Percentiles rank a stretch among this genome's conserved stretches.
phyloP scores from a whole-genome alignment of 2,797 vertebrate genomes.

The Sebastes goodei region DNA sequence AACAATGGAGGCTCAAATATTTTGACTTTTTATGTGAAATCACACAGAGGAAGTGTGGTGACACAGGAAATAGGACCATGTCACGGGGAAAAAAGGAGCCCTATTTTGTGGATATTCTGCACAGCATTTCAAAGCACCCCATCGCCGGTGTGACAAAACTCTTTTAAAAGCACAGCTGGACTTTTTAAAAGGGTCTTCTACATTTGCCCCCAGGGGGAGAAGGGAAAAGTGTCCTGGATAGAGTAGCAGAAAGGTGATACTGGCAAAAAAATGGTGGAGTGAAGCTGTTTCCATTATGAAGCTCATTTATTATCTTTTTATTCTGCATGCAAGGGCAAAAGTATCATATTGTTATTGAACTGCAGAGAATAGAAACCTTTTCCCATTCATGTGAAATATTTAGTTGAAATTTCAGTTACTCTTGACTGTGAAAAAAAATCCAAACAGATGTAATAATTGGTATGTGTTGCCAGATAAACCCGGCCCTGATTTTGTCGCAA shows the following conservation, averaged over 20 bases:
- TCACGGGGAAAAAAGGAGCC: slow-evolving; percentile 20
- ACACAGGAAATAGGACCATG: slow-evolving; percentile 61
- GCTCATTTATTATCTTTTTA: slow-evolving; percentile 35
- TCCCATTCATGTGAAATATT: not conserved
- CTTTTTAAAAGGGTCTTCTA: slow-evolving; percentile 64
- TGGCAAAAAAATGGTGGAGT: slow-evolving; percentile 41
- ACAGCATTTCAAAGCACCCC: slow-evolving; percentile 58
- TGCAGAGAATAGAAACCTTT: not conserved
- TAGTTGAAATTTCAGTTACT: not conserved
- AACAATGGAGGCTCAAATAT: slow-evolving; percentile 62
- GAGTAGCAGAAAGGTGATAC: slow-evolving; percentile 64
- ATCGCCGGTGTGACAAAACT: slow-evolving; percentile 61
- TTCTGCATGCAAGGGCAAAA: not conserved
- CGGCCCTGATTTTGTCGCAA: slow-evolving; percentile 17
- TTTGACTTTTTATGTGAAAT: slow-evolving; percentile 59
- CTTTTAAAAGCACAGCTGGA: slow-evolving; percentile 70
- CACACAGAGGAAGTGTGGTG: slow-evolving; percentile 46
- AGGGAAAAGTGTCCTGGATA: slow-evolving; percentile 42
- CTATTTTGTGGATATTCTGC: slow-evolving; percentile 55
- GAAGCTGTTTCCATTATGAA: slow-evolving; percentile 53
- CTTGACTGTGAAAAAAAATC: not conserved
- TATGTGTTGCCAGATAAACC: slow-evolving; percentile 9
- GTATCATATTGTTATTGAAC: slow-evolving; percentile 7
- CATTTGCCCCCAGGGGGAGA: slow-evolving; percentile 53
- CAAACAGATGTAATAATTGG: not conserved